A percentile compares a stretch with the other conserved stretches of the same genome.
Evolutionary conservation across 2,888 invertebrate genomes (phyloP).

Genomic region (Synanthedon formicaeformis): DNA sequence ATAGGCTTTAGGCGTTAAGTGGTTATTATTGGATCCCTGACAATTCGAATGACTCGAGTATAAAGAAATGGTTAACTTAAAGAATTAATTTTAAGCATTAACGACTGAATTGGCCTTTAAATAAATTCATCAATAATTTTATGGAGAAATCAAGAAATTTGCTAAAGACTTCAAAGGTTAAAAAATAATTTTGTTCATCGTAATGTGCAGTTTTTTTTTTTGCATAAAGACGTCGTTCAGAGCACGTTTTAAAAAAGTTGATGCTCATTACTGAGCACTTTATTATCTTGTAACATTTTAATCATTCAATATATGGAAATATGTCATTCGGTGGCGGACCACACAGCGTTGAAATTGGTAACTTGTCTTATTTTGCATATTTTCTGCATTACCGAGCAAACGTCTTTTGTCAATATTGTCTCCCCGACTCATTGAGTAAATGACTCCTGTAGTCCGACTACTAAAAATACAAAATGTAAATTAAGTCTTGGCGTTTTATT

Average conservation of each 20-base stretch:
- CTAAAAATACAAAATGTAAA: conserved; percentile 29
- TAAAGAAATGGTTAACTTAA: too few relatives aligned
- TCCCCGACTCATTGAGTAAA: conserved; percentile 43
- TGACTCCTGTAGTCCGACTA: conserved; percentile 26
- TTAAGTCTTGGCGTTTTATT: not conserved
- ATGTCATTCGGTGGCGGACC: conserved; percentile 33
- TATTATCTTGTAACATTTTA: conserved; percentile 15
- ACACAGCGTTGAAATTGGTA: conserved; percentile 45
- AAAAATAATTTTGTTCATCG: too few relatives aligned
- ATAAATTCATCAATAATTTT: too few relatives aligned
- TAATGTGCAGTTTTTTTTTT: too few relatives aligned
- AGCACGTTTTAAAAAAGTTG: conserved; percentile 4
- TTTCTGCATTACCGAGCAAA: conserved; percentile 54
- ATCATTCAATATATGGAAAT: conserved; percentile 33
- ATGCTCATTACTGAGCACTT: conserved; percentile 13
- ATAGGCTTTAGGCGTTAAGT: too few relatives aligned
- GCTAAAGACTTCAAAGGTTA: too few relatives aligned
- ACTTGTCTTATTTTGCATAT: conserved; percentile 52
- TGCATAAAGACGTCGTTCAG: too few relatives aligned
- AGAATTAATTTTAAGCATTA: too few relatives aligned
- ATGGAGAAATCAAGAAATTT: too few relatives aligned
- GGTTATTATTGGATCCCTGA: too few relatives aligned
- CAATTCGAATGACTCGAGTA: too few relatives aligned
- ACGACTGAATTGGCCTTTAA: too few relatives aligned
- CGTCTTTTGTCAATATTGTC: conserved; percentile 64